Evolutionary conservation across 2,888 invertebrate genomes (phyloP), one percentile per base, ranked within the genome.

Genomic region (Doris montereyensis): DNA sequence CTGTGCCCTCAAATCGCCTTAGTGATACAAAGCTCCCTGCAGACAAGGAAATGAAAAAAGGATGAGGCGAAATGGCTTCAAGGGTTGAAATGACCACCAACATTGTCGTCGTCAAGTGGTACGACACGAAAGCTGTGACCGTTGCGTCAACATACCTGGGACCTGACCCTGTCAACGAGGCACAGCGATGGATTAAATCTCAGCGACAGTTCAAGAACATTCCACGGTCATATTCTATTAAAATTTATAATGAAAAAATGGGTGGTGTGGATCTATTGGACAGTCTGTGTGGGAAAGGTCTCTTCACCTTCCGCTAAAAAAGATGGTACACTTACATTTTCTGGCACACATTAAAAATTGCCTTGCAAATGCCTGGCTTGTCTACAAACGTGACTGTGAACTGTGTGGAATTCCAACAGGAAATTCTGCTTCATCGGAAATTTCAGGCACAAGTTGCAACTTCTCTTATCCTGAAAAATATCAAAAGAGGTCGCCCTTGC

Each of bases 251-350:
- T 52, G 73, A 52, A 41, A 52, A 52, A n/a, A 52, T 52, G 73
- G 52, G 73, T n/a, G 73, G 73, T 1, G 52, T 73, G 8, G 73
- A 73, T 17, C 73, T 73, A 13, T 28, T 52, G 41, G 73, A 73
- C 57, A 35, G 41, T 41, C 57, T n/a, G 8, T 5, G 32, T n/a
- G 41, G 35, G 21, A 73, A 73, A 52, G n/a, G 26, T 24, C 57
- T 41, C 17, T 73, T 13, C 26, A 28, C 21, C 2, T 35, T 73
- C n/a, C 32, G 28, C 2, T 73, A 41, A 1, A 73, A 73, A 28
- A 32, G 73, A n/a, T 73, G 73, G 73, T 73, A 73, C 52, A 13
- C 35, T 13, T 73, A 73, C 17, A 73, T 52, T 41, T 73, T 73
- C 26, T 73, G 57, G 73, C 73, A 73, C 17, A 73, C 73, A 17